Evolutionary conservation across 1,140 invertebrate species (phyloP).

Genomic region (Teleopsis dalmanni): DNA sequence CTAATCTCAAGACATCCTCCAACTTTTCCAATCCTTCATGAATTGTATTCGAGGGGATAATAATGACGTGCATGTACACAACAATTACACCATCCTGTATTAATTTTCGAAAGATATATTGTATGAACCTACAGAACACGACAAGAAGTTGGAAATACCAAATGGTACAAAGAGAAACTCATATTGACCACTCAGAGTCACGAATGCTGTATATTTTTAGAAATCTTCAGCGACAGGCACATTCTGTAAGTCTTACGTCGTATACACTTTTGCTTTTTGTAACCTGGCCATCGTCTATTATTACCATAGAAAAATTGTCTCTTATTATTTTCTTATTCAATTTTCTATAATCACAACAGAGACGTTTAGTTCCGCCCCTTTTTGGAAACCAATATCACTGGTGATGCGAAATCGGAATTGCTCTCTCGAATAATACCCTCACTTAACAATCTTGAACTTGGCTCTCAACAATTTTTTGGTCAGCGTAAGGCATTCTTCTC

Average conservation of each 20-base stretch:
- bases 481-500: no score
- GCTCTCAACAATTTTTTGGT: no score
- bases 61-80: constrained; percentile 46
- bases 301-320: constrained; percentile 19
- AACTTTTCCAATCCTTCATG: constrained; percentile 43
- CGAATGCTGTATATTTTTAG: constrained; percentile 34
- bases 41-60: constrained; percentile 34
- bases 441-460: no score
- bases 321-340: constrained; percentile 15
- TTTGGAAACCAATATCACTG: neutral
- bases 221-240: no score
- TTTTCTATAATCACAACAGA: constrained; percentile 21
- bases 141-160: constrained; percentile 12
- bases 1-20: constrained; percentile 27
- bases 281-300: constrained; percentile 16
- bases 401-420: no score
- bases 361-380: constrained; percentile 15
- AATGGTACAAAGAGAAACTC: constrained; percentile 28
- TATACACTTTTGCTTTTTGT: constrained; percentile 32
- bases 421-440: no score
- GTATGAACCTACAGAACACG: constrained; percentile 14
- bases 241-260: constrained; percentile 45
- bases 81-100: constrained; percentile 17
- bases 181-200: constrained; percentile 42
- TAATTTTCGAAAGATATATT: constrained; percentile 13